These are phyloP conservation scores for Struthio camelus DNA, from an alignment of 2,113 vertebrate genomes.

Conservation along the genomic window DNA sequence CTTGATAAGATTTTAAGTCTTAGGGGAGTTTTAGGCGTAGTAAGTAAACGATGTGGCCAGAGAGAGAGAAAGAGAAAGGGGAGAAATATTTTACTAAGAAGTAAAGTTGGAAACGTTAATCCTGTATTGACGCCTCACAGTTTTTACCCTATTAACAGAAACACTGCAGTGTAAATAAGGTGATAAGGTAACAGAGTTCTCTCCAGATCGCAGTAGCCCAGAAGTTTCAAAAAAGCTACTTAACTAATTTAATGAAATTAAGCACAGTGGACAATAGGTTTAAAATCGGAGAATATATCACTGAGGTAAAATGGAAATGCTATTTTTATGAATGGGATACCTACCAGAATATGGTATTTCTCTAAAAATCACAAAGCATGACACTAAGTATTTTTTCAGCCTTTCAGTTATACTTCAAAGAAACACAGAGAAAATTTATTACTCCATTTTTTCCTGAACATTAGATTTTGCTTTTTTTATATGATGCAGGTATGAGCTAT, in stretches of 20 bases:
- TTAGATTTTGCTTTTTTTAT: conserved; percentile 49
- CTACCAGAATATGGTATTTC: background rate
- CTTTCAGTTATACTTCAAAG: background rate
- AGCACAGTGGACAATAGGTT: background rate
- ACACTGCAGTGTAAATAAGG: background rate
- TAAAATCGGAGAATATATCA: background rate
- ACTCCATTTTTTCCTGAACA: conserved; percentile 18
- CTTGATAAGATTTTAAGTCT: background rate
- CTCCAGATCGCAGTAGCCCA: background rate
- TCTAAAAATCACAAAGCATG: background rate
- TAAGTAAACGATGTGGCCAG: background rate
- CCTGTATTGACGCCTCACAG: background rate
- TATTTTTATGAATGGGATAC: background rate
- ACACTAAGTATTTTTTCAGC: background rate
- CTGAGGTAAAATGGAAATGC: background rate
- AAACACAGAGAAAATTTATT: background rate
- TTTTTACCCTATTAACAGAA: background rate
- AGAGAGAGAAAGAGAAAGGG: background rate
- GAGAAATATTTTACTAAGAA: background rate
- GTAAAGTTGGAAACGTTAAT: background rate
- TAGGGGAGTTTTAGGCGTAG: background rate
- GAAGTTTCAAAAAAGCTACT: background rate
- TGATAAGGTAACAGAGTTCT: background rate
- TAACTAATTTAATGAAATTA: background rate
- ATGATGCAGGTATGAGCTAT: conserved; percentile 46